These are phyloP conservation scores for Drosophila persimilis DNA, from an alignment of 1,140 invertebrate genomes.

Conservation along the genomic window DNA sequence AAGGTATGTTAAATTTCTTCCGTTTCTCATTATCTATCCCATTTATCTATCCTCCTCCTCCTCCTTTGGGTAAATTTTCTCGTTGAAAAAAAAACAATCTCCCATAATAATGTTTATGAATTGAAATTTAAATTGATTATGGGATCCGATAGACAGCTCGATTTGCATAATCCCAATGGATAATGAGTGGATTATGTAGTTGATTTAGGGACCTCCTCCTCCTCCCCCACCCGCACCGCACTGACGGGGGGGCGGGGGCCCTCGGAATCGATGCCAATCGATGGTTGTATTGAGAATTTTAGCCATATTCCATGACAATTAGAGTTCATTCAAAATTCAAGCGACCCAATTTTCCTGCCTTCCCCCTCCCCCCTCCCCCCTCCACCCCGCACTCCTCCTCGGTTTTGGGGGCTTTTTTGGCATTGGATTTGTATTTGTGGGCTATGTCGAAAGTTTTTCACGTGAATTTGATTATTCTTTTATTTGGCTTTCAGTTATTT, in stretches of 20 bases:
- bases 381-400: no score
- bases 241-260: not conserved
- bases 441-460: constrained; percentile 32
- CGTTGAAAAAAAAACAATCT: not conserved
- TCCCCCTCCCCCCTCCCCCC: not conserved
- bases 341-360: constrained; percentile 63
- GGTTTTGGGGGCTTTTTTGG: constrained; percentile 51
- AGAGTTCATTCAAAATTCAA: constrained; percentile 71
- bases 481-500: constrained; percentile 29
- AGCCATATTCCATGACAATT: constrained; percentile 70
- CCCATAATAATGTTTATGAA: constrained; percentile 2
- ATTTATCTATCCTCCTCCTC: no score
- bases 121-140: constrained; percentile 30
- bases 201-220: not conserved
- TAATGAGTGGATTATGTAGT: constrained; percentile 38
- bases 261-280: constrained; percentile 27
- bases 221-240: no score
- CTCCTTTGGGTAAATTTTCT: no score
- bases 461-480: constrained; percentile 17
- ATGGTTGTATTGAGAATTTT: constrained; percentile 50
- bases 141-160: constrained; percentile 1
- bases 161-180: constrained; percentile 47
- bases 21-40: no score
- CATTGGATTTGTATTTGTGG: constrained; percentile 24
- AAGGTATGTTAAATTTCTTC: no score